These are phyloP conservation scores for Urosaurus nigricauda DNA, from an alignment of 2,797 vertebrate species.

Conservation along the genomic window DNA sequence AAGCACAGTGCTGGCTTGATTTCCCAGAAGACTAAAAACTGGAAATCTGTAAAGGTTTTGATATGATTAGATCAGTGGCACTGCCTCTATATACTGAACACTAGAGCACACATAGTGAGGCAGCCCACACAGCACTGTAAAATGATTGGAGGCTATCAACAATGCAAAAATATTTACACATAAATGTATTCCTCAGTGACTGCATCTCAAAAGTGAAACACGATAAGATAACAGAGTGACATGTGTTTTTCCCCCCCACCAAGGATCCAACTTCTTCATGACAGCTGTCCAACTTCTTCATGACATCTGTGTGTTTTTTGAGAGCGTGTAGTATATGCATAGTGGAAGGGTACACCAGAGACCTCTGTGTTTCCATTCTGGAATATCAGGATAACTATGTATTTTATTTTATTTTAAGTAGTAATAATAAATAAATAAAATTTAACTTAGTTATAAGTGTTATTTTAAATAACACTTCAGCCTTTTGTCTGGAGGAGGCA, in stretches of 20 bases:
- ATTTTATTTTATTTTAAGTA: too few species aligned
- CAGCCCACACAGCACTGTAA: not conserved
- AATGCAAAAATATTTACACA: not conserved
- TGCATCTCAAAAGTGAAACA: not conserved
- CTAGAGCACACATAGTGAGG: not conserved
- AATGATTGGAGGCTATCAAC: not conserved
- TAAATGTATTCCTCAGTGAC: not conserved
- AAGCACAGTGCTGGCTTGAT: not conserved
- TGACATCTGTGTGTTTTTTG: not conserved
- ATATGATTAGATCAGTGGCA: not conserved
- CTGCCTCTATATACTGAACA: not conserved
- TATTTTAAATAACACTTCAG: too few species aligned
- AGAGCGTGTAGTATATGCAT: not conserved
- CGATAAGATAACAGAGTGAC: not conserved
- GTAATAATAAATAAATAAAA: too few species aligned
- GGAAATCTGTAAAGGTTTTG: conserved; percentile 11
- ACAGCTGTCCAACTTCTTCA: not conserved
- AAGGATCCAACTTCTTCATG: not conserved
- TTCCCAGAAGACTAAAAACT: conserved; percentile 24
- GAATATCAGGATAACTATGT: not conserved
- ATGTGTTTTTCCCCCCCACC: not conserved
- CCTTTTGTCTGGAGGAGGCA: too few species aligned
- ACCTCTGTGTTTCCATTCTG: not conserved
- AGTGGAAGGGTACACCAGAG: not conserved
- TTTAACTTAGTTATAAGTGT: too few species aligned